These are phyloP conservation scores for Myrmecophaga tridactyla DNA, from an alignment of 2,113 vertebrate genomes.

Conservation along the genomic window DNA sequence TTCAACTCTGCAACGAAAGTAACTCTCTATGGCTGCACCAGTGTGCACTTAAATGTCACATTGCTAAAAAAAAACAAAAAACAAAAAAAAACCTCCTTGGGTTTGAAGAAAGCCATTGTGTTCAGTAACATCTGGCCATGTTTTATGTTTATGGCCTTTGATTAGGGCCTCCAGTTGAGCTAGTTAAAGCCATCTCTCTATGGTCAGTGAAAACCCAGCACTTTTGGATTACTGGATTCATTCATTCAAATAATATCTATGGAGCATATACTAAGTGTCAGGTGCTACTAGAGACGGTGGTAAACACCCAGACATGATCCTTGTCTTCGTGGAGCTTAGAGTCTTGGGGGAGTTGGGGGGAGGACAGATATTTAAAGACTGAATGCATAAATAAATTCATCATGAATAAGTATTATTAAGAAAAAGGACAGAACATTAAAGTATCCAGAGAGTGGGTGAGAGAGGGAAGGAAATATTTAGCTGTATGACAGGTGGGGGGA, in stretches of 20 bases:
- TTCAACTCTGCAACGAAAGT: conserved; percentile 61
- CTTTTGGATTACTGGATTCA: neutral
- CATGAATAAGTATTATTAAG: neutral
- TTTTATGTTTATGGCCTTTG: conserved; percentile 75
- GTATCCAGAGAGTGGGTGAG: neutral
- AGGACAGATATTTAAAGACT: neutral
- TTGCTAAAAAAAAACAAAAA: conserved; percentile 54
- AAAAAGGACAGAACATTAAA: neutral
- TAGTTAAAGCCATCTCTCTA: conserved; percentile 52
- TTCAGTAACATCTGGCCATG: conserved; percentile 62
- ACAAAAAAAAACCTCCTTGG: conserved; percentile 53
- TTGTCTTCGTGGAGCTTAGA: neutral
- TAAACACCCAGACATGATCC: neutral
- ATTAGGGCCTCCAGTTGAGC: conserved; percentile 62
- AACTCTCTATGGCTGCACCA: conserved; percentile 51
- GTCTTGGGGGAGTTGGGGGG: too few relatives aligned
- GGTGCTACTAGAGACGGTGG: neutral
- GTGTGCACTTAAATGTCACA: conserved; percentile 57
- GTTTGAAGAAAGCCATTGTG: conserved; percentile 67
- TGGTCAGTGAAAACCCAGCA: conserved; percentile 51
- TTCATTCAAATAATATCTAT: conserved; percentile 1
- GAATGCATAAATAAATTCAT: neutral
- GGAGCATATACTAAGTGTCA: neutral
- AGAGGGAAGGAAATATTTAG: conserved; percentile 7
- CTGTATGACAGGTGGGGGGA: neutral